phyloP scores from a whole-genome alignment of 1,140 invertebrate species.

The Himalopsyche phryganea region DNA sequence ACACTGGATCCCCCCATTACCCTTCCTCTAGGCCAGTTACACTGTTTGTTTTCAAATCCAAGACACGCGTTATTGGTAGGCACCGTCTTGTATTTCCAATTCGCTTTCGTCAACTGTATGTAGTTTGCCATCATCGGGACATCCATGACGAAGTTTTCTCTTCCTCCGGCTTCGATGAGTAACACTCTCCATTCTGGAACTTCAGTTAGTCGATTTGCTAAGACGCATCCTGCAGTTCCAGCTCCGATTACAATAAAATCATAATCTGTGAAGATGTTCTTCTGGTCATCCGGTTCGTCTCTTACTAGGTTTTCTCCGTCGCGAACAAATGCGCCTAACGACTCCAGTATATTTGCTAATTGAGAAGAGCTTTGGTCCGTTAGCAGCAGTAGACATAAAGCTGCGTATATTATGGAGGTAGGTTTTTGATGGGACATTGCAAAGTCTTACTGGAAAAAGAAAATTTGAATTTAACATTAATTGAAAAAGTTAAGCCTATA shows the following conservation, averaged over 20 bases:
- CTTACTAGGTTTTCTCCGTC: slow-evolving; percentile 19
- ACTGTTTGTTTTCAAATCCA: slow-evolving; percentile 56
- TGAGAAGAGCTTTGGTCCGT: too few relatives aligned
- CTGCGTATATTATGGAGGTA: too few relatives aligned
- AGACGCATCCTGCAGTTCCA: slow-evolving; percentile 67
- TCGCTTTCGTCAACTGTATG: slow-evolving; percentile 57
- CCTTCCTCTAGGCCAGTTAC: slow-evolving; percentile 73
- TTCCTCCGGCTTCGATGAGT: slow-evolving; percentile 64
- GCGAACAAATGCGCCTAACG: slow-evolving; percentile 4
- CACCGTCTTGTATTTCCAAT: slow-evolving; percentile 67
- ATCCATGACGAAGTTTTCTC: slow-evolving; percentile 63
- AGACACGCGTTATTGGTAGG: slow-evolving; percentile 53
- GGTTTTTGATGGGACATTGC: too few relatives aligned
- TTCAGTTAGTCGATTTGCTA: slow-evolving; percentile 63
- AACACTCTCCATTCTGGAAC: slow-evolving; percentile 52
- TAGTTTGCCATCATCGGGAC: slow-evolving; percentile 62
- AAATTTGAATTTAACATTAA: too few relatives aligned
- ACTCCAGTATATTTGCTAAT: too few relatives aligned
- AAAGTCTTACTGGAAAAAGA: too few relatives aligned
- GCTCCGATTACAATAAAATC: slow-evolving; percentile 69
- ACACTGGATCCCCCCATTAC: slow-evolving; percentile 82
- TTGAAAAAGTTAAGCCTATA: too few relatives aligned
- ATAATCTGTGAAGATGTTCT: slow-evolving; percentile 42
- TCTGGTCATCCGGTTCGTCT: slow-evolving; percentile 43
- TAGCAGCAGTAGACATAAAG: too few relatives aligned